Conservation (phyloP, 2,888 invertebrate genomes). For the Drepanosiphum platanoidis region DNA sequence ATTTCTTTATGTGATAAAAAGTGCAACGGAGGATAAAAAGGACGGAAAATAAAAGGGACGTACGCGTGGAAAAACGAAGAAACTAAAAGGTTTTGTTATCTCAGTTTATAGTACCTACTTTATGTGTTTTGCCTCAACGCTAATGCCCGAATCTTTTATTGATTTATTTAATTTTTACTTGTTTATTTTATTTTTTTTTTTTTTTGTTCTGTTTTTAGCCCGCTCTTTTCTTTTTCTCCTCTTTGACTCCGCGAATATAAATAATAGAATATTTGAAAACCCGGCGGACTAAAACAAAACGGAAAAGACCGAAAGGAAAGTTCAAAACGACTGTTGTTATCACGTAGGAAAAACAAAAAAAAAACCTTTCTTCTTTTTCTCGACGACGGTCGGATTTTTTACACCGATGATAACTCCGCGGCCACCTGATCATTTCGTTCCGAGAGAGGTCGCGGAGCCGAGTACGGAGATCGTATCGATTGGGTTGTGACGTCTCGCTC, state of each 20-base stretch:
- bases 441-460: too few species aligned
- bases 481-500: too few species aligned
- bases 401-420: too few species aligned
- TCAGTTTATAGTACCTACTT: neutral
- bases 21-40: neutral
- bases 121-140: neutral
- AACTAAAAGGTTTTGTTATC: constrained; percentile 46
- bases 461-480: too few species aligned
- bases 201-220: neutral
- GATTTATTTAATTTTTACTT: constrained; percentile 6
- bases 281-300: neutral
- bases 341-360: neutral
- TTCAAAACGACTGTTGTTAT: neutral
- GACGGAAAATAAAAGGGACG: constrained; percentile 63
- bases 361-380: too few species aligned
- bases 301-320: neutral
- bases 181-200: neutral
- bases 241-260: constrained; percentile 10
- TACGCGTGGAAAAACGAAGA: neutral
- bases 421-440: too few species aligned
- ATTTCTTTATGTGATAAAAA: neutral
- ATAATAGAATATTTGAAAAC: constrained; percentile 9
- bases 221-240: neutral
- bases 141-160: constrained; percentile 50
- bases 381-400: too few species aligned